A percentile compares a stretch with the other conserved stretches of the same genome.
These are phyloP conservation scores for Nyctalus aviator DNA, from an alignment of 2,797 vertebrate species.

Conservation along the genomic window DNA sequence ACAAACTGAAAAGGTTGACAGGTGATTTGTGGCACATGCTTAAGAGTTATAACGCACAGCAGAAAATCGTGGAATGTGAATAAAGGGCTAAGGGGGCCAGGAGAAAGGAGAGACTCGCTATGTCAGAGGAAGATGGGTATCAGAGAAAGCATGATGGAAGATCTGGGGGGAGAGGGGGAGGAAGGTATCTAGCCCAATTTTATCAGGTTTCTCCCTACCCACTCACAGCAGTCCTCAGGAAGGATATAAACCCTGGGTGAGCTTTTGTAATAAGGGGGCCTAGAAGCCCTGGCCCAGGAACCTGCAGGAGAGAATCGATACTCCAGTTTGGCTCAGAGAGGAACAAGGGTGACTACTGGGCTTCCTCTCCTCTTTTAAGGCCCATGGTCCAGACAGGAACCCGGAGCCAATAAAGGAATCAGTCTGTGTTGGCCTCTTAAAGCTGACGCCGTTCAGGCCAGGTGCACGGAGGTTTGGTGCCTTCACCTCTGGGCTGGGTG, in stretches of 20 bases:
- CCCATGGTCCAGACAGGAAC: not conserved
- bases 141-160: not conserved
- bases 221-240: not conserved
- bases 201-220: not conserved
- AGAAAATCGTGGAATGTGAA: not conserved
- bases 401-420: not conserved
- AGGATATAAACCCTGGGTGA: not conserved
- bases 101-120: not conserved
- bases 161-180: not conserved
- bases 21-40: not conserved
- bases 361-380: not conserved
- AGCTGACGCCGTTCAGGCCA: not conserved
- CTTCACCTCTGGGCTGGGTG: not conserved
- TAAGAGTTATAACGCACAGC: not conserved
- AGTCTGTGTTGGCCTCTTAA: not conserved
- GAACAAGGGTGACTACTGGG: not conserved
- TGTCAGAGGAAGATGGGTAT: not conserved
- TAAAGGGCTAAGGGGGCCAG: not conserved
- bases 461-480: not conserved
- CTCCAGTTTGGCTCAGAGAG: not conserved
- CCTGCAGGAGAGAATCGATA: not conserved
- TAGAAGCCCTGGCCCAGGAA: not conserved
- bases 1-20: not conserved
- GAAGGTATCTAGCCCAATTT: not conserved
- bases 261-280: not conserved